Evolutionary conservation across 2,113 vertebrate genomes (phyloP), one percentile per base, ranked within the genome.

Genomic region (Megaleporinus macrocephalus): DNA sequence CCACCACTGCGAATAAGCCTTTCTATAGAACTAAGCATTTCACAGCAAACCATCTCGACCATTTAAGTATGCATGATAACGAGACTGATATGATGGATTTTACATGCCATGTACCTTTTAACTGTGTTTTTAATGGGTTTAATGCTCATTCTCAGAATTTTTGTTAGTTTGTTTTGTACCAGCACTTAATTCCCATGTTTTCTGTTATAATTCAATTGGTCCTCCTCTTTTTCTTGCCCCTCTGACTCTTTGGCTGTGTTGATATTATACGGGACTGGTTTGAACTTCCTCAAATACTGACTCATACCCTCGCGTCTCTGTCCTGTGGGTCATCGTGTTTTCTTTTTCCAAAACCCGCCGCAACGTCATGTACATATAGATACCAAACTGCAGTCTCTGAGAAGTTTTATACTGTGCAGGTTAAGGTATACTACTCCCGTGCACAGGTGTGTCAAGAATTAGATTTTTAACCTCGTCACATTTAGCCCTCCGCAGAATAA

Each of bases 401-500:
- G 72, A 59, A 44, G 57, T 66, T 78, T 81, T 72, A 69, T 84
- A 49, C 79, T 80, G 69, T 78, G 81, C 89, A 79, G 83, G 81
- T 90, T 78, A 89, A 90, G 85, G 80, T 78, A 41, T 90, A 65
- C 73, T 83, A 72, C 33, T 80, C 18, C 41, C 57, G 55, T 74
- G 62, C 73, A 65, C 77, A 75, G 71, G 55, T 71, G 7, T 79
- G n/a, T 73, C 69, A 55, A 12, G 47, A 16, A 13, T 72, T 82
- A 80, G 76, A 70, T 80, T 77, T 47, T 76, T 79, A 84, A 76
- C 26, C 81, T 55, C 10, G 73, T 86, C 85, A 73, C 73, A 73
- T 81, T 79, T 75, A 78, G 71, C 62, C 78, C 78, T 85, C 89
- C 65, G 87, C 89, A 92, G 90, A 87, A 88, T 90, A 80, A 84